Base-by-base conservation (phyloP, 1,140 invertebrate genomes). In the Pantala flavescens region DNA sequence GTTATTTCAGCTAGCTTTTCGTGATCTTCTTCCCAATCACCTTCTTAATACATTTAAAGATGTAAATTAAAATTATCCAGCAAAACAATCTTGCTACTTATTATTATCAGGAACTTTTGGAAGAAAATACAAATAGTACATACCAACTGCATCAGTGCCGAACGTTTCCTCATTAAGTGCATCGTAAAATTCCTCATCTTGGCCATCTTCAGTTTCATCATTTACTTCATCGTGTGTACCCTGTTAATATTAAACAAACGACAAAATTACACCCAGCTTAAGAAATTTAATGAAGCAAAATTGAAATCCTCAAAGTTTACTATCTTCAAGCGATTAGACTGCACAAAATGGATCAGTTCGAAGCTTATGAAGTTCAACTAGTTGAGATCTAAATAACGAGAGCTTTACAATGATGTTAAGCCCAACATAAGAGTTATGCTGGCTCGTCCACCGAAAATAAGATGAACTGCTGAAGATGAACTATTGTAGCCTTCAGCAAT, bases 141-240 rank as follows among this genome's bases (percentile, higher is more conserved):
- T 77, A 78, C 78, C 78, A 75, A 63, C 49, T 5, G 87, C 86
- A 77, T 90, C 89, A 71, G 88, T 87, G 55, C 93, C 93, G 84
- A 96, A 95, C 0, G 94, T 96, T 83, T 95, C 93, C 85, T 95
- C 92, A 80, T 96, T 96, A 74, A 95, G 86, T 0, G 93, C 90
- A 86, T 95, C 93, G 83, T 94, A 95, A 78, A 93, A 92, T 76
- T 92, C 91, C 78, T 94, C 93, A 55, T 92, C 90, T 75, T 87
- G 49, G 14, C 49, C 49, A 63, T 63, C 49, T 21, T 63, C 49
- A 63, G 49, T 63, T 63, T 63, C 49, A 21, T 63, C 49, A 63
- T 63, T 63, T 21, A 63, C 14, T 5, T 63, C 49, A 63, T 63
- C 49, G 12, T 16, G 49, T 63, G 49, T 14, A 63, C 49, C 49